Base-by-base conservation (phyloP, 2,797 vertebrate species). In the Adrianichthys oophorus region DNA sequence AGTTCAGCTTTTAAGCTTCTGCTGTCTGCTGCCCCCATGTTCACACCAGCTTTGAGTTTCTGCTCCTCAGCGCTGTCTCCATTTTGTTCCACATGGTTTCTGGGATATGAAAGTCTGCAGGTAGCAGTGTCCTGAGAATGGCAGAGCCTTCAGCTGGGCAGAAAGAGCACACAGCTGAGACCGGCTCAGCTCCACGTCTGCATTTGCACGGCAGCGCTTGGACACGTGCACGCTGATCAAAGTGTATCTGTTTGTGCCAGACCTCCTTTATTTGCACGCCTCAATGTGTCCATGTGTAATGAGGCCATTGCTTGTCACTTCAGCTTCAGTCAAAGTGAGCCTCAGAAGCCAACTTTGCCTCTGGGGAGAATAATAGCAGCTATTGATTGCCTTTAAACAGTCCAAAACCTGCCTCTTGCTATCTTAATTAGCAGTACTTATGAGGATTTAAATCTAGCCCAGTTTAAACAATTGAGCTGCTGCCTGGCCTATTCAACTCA, bases 391-490 rank as follows among this genome's bases (percentile, higher is more conserved):
- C 78, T 88, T 74, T 87, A 91, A 86, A 90, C 84, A 78, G 86
- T 78, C 75, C 78, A 81, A 84, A 84, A 89, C 79, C 91, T 85
- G 80, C 78, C 81, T 85, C 67, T 56, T 85, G 67, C 85, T 68
- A 70, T 85, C 85, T 85, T 91, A 85, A 92, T 94, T 92, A 92
- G 85, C 76, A 71, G 79, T 88, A 76, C 75, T 84, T 91, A 87
- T 78, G 74, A 90, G 86, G 78, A 87, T 89, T 89, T 87, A 81
- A 78, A 85, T 85, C 69, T 75, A 73, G 82, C 73, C 53, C 52
- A 73, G 86, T 77, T 85, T 85, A 87, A 88, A 84, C 80, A 85
- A 72, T 57, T 71, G 78, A 83, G 83, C 82, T 72, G 87, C 86
- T 75, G 77, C 80, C 71, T 73, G 77, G 70, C 83, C 83, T 59